A percentile compares a stretch with the other conserved stretches of the same genome.
phyloP scores from a whole-genome alignment of 2,888 invertebrate species.

The Leptopilina drosophilae region DNA sequence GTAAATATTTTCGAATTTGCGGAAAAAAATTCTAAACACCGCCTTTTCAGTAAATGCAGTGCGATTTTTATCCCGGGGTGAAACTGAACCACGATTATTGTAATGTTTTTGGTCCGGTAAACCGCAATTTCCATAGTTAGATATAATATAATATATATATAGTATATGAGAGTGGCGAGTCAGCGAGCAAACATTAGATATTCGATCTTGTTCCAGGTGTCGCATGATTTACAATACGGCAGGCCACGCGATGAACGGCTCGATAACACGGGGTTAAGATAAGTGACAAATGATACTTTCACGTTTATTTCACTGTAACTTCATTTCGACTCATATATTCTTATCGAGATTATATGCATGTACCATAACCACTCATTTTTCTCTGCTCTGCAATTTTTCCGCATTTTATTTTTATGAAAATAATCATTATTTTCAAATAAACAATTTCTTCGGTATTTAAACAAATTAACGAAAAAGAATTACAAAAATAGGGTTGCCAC shows the following conservation, averaged over 20 bases:
- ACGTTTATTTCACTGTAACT: conserved; percentile 62
- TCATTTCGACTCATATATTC: conserved; percentile 58
- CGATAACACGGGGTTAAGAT: conserved; percentile 62
- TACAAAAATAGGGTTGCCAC: too few species aligned
- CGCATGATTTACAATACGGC: conserved; percentile 67
- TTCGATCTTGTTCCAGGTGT: conserved; percentile 68
- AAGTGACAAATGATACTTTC: conserved; percentile 67
- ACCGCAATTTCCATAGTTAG: conserved; percentile 51
- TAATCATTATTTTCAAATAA: too few species aligned
- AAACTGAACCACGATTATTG: conserved; percentile 37
- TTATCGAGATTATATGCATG: conserved; percentile 45
- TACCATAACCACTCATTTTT: background rate
- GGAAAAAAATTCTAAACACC: too few species aligned
- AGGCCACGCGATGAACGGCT: conserved; percentile 51
- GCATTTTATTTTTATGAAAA: background rate
- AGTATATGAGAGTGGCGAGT: conserved; percentile 56
- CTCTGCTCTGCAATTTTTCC: background rate
- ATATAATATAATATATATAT: conserved; percentile 49
- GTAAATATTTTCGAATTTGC: too few species aligned
- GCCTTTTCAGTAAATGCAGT: background rate
- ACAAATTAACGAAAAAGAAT: too few species aligned
- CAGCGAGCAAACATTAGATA: conserved; percentile 64
- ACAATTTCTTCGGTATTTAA: too few species aligned
- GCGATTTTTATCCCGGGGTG: background rate
- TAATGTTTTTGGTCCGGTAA: conserved; percentile 53